Evolutionary conservation across 2,888 invertebrate species (phyloP), one percentile per base, ranked within the genome.

Genomic region (Phrixothrix hirtus): DNA sequence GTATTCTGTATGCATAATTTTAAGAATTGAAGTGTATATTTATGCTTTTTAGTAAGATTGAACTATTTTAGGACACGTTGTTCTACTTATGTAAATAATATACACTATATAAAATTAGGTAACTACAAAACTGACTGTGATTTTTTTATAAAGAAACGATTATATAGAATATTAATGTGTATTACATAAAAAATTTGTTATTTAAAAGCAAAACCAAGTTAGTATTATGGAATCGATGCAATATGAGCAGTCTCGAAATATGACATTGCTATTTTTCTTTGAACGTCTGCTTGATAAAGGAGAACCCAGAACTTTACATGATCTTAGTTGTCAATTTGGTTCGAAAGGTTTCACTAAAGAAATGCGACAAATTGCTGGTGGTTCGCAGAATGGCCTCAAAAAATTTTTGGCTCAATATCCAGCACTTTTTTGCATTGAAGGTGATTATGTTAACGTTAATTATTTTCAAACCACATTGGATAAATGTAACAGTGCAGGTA

Each of bases 281-380:
- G 99, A 99, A 81, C 89, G 96, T 71, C 83, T 99, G 66, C 87
- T 99, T 84, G 96, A 97, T 78, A 96, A 95, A 80, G 91, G 93
- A 67, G 92, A 93, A 75, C 92, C 95, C 60, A 85, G 97, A 75
- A 95, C 95, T 62, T 83, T 98, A 70, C 96, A 96, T 78, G 98
- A 99, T 80, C 83, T 99, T 66, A 95, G 95, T 75, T 98, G 98
- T 78, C 96, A 98, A 79, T 99, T 99, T 79, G 98, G 98, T 70
- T 96, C 97, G 65, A 95, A 96, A 77, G 97, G 95, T 64, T 99
- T 99, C 78, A 96, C 98, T 14, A 93, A 95, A 79, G 98, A 98
- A 81, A 98, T 98, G 97, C 82, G 95, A 66, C 94, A 94, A 77
- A 92, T 92, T 65, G 92, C 91, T 68, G 92, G 97, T 62, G 95